These are phyloP conservation scores for Nicator chloris DNA, from an alignment of 2,113 vertebrate species.

Conservation along the genomic window DNA sequence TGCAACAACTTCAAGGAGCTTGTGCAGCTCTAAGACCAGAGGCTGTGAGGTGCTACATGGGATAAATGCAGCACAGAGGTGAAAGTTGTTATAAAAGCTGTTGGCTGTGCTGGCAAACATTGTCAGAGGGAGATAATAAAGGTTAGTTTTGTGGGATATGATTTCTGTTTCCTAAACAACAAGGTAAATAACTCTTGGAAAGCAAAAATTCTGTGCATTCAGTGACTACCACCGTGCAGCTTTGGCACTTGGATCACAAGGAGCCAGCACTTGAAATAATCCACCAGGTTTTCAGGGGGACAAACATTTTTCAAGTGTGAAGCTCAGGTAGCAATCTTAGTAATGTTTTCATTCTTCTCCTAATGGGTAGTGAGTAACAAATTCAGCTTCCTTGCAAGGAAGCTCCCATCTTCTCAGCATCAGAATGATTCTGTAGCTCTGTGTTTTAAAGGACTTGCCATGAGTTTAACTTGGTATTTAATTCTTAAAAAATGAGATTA, in stretches of 20 bases:
- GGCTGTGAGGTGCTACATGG: not conserved
- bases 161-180: not conserved
- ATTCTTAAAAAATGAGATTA: not conserved
- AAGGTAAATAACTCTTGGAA: not conserved
- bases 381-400: not conserved
- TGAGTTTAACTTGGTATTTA: not conserved
- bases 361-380: not conserved
- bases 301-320: not conserved
- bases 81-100: not conserved
- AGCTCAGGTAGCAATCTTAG: not conserved
- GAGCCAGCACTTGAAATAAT: not conserved
- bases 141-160: not conserved
- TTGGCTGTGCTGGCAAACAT: not conserved
- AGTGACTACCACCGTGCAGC: not conserved
- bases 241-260: not conserved
- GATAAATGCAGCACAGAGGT: not conserved
- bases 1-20: not conserved
- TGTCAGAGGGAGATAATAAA: not conserved
- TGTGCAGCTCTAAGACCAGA: not conserved
- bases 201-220: not conserved
- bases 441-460: not conserved
- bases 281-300: accelerated
- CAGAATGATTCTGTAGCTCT: not conserved
- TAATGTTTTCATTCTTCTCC: not conserved
- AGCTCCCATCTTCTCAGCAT: not conserved